Evolutionary conservation across 2,113 vertebrate species (phyloP).

Genomic region (Pantherophis guttatus): DNA sequence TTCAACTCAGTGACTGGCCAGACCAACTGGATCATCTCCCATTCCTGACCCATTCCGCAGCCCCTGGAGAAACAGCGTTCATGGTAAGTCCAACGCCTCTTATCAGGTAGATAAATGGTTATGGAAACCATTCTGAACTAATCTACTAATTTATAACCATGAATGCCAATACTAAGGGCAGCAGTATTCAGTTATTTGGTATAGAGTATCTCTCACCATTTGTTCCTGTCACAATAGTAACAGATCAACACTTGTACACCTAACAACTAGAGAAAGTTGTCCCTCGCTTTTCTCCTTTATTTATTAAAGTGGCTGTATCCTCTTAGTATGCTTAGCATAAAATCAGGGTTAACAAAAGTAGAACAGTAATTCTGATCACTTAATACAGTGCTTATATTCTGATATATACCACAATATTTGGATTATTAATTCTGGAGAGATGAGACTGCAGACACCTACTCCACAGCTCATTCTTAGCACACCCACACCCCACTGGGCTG

Average conservation of each 20-base stretch:
- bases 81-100: too few relatives aligned
- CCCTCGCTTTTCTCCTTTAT: not conserved
- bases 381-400: not conserved
- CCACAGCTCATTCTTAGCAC: not conserved
- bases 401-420: not conserved
- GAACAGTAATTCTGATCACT: not conserved
- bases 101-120: not conserved
- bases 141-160: not conserved
- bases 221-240: not conserved
- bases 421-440: not conserved
- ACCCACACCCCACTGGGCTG: not conserved
- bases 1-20: too few relatives aligned
- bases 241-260: not conserved
- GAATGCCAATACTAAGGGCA: not conserved
- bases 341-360: not conserved
- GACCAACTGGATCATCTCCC: too few relatives aligned
- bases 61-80: too few relatives aligned
- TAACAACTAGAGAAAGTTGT: not conserved
- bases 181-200: not conserved
- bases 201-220: not conserved
- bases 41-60: too few relatives aligned
- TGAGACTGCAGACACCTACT: not conserved
- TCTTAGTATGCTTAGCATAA: not conserved
- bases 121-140: not conserved
- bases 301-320: not conserved